Conservation (phyloP, 2,113 vertebrate genomes). For the Notothenia coriiceps region DNA sequence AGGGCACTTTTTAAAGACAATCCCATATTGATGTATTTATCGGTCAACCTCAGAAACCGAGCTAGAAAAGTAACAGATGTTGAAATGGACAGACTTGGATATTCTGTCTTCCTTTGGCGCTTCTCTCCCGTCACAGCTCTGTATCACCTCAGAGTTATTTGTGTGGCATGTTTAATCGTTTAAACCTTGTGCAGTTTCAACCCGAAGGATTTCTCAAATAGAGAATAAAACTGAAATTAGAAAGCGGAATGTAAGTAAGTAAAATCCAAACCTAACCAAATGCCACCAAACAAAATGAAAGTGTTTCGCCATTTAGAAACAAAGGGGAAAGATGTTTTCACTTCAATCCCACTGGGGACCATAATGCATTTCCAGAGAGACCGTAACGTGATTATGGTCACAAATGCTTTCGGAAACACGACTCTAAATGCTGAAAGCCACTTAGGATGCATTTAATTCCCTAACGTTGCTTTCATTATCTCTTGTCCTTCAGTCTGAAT, state of each 20-base stretch:
- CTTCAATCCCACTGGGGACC: constrained; percentile 42
- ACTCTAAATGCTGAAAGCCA: constrained; percentile 52
- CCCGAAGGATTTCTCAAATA: background rate
- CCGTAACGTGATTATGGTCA: constrained; percentile 55
- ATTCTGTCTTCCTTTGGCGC: constrained; percentile 3
- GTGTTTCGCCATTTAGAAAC: constrained; percentile 46
- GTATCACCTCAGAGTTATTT: constrained; percentile 26
- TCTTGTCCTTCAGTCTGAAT: constrained; percentile 19
- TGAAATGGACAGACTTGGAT: constrained; percentile 18
- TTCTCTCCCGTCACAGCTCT: constrained; percentile 15
- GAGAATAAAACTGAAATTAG: background rate
- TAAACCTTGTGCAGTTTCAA: no score
- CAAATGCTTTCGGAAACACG: constrained; percentile 54
- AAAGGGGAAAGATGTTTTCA: constrained; percentile 63
- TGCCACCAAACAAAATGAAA: constrained; percentile 43
- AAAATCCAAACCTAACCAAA: constrained; percentile 36
- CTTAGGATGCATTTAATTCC: constrained; percentile 57
- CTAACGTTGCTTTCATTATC: background rate
- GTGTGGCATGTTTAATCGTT: background rate
- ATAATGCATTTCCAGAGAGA: constrained; percentile 53
- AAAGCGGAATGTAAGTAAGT: constrained; percentile 14
- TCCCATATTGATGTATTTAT: constrained; percentile 66
- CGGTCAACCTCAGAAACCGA: constrained; percentile 55
- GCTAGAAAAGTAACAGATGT: constrained; percentile 61
- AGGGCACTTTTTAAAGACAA: constrained; percentile 36